These are phyloP conservation scores for Cordilura impudica DNA, from an alignment of 2,888 invertebrate genomes.

Conservation along the genomic window DNA sequence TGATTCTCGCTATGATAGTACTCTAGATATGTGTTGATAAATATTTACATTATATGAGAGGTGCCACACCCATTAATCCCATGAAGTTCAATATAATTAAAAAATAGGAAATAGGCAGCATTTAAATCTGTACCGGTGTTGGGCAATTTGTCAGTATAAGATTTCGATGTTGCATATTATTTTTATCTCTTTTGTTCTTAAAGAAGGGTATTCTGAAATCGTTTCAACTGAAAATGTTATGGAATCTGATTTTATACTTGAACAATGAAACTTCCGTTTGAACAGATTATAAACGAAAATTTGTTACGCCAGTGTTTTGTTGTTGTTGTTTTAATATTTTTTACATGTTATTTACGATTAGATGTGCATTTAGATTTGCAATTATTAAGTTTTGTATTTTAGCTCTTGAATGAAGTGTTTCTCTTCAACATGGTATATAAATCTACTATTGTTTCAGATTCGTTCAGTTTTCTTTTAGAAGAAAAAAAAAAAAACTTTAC, in stretches of 20 bases:
- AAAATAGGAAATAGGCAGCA: too few species aligned
- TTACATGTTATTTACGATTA: constrained; percentile 46
- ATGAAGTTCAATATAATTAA: too few species aligned
- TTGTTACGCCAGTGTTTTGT: constrained; percentile 51
- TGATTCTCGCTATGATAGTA: too few species aligned
- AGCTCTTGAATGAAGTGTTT: constrained; percentile 18
- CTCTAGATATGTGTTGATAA: too few species aligned
- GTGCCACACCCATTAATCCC: too few species aligned
- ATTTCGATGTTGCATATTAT: too few species aligned
- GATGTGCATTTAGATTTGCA: constrained; percentile 47
- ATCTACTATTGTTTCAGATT: constrained; percentile 28
- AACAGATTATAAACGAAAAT: constrained; percentile 54
- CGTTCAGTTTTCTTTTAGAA: constrained; percentile 48
- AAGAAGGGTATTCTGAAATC: not conserved
- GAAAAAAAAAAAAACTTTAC: constrained; percentile 58
- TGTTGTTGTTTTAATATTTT: constrained; percentile 15
- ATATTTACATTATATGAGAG: too few species aligned
- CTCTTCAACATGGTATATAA: not conserved
- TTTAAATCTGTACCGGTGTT: too few species aligned
- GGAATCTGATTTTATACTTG: not conserved
- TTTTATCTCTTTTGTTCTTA: too few species aligned
- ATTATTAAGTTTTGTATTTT: constrained; percentile 23
- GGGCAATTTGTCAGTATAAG: too few species aligned
- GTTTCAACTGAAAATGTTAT: not conserved
- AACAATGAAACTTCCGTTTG: constrained; percentile 55